These are phyloP conservation scores for Lontra canadensis DNA, from an alignment of 2,113 vertebrate species.

Conservation along the genomic window DNA sequence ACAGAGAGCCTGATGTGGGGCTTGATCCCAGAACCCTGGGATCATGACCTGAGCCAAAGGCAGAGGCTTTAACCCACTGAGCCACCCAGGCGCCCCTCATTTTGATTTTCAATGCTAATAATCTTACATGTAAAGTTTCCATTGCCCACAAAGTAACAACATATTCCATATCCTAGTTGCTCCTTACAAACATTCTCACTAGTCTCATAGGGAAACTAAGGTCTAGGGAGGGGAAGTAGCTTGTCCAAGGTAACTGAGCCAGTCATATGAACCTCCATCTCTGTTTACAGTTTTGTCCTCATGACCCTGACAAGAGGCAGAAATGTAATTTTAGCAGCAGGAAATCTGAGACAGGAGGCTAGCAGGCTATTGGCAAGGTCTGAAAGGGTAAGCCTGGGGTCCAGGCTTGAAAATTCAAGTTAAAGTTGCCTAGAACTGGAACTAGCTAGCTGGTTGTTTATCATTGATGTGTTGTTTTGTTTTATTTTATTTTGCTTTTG, in stretches of 20 bases:
- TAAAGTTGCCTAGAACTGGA: background rate
- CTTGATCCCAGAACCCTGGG: no score
- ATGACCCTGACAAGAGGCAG: slow-evolving; percentile 30
- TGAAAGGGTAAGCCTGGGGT: slow-evolving; percentile 44
- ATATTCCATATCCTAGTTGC: slow-evolving; percentile 19
- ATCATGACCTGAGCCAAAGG: no score
- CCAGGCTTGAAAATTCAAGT: slow-evolving; percentile 39
- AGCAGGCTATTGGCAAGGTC: slow-evolving; percentile 36
- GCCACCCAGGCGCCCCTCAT: background rate
- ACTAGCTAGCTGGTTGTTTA: background rate
- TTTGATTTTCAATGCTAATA: background rate
- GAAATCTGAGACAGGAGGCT: slow-evolving; percentile 68
- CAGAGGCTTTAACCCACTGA: no score
- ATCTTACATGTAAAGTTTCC: background rate
- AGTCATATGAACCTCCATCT: slow-evolving; percentile 53
- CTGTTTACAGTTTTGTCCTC: slow-evolving; percentile 60
- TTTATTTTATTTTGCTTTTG: background rate
- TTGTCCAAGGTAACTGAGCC: slow-evolving; percentile 29
- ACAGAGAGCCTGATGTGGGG: no score
- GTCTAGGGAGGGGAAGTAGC: background rate
- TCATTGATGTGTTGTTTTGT: background rate
- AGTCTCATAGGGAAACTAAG: slow-evolving; percentile 32
- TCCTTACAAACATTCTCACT: slow-evolving; percentile 46
- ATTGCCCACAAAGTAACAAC: background rate
- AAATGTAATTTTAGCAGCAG: slow-evolving; percentile 74